Base-by-base conservation (phyloP, 2,797 vertebrate genomes). In the Liparis tanakae region DNA sequence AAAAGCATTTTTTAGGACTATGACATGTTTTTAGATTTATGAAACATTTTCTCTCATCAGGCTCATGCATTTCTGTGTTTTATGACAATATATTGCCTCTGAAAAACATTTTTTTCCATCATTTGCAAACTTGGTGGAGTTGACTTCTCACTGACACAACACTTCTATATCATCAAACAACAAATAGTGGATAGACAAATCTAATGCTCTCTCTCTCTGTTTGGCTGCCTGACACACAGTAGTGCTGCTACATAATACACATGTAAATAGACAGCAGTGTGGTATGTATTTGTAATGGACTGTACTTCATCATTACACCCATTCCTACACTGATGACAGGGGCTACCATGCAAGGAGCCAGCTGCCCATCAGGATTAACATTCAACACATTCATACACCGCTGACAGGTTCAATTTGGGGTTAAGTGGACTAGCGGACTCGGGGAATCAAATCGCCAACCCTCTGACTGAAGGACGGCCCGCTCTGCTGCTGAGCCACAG, bases 21-120 rank as follows among this genome's bases (percentile, higher is more conserved):
- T 78, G 65, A 83, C 81, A 87, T 77, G n/a, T 18, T 76, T 76
- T 4, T 55, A 63, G 76, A 88, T 90, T 81, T 88, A 87, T 80
- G 77, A 74, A 41, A 9, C 70, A 81, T 78, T 83, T 81, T 63
- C 62, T 79, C 66, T 68, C 60, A 76, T 67, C 60, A 70, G 75
- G 43, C 63, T 56, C 54, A 53, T 82, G 51, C 79, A 81, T 71
- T 74, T 55, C 59, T 20, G 56, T 18, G 14, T 64, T 79, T 78
- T 57, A 77, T 76, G 63, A 60, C 64, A 68, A 72, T 69, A 56
- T 60, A 65, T 34, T 15, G 61, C 78, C 69, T 66, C 56, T 55
- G 15, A 58, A 12, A 74, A 76, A 78, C 36, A 33, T 79, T 61
- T 41, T 41, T 30, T 67, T 20, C 67, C n/a, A 12, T 51, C 37